Conservation (phyloP, 2,113 vertebrate species). For the Pantherophis guttatus region DNA sequence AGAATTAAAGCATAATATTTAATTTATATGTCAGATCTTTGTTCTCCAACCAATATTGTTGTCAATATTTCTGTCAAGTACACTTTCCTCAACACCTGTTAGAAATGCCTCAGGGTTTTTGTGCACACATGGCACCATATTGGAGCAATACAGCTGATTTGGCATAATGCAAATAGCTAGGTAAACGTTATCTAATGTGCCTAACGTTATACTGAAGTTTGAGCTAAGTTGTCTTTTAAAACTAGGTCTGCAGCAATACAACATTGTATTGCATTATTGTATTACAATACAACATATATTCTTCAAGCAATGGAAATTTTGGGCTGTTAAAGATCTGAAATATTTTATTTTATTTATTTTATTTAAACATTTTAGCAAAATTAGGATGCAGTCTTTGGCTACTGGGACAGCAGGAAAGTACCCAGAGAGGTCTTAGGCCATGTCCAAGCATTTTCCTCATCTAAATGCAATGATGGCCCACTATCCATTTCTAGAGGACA, state of each 20-base stretch:
- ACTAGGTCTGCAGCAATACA: conserved; percentile 24
- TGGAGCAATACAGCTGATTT: conserved; percentile 85
- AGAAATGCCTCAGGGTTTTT: conserved; percentile 71
- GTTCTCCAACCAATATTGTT: conserved; percentile 67
- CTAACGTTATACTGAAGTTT: conserved; percentile 38
- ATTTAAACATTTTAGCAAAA: neutral
- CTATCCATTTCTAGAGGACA: neutral
- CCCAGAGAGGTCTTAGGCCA: neutral
- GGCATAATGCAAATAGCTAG: conserved; percentile 75
- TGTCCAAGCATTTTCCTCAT: neutral
- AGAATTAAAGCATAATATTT: neutral
- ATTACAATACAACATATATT: no score
- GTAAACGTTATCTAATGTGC: conserved; percentile 52
- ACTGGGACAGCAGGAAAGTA: neutral
- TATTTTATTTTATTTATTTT: neutral
- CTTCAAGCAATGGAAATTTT: conserved; percentile 46
- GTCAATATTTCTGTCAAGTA: conserved; percentile 60
- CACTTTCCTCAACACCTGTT: conserved; percentile 77
- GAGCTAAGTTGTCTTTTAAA: conserved; percentile 40
- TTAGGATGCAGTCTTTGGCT: neutral
- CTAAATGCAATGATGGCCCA: neutral
- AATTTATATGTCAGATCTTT: conserved; percentile 43
- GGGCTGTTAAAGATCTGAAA: neutral
- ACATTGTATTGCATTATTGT: no score
- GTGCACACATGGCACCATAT: conserved; percentile 85